Base-by-base conservation (phyloP, 2,113 vertebrate species). In the Laticauda colubrina region DNA sequence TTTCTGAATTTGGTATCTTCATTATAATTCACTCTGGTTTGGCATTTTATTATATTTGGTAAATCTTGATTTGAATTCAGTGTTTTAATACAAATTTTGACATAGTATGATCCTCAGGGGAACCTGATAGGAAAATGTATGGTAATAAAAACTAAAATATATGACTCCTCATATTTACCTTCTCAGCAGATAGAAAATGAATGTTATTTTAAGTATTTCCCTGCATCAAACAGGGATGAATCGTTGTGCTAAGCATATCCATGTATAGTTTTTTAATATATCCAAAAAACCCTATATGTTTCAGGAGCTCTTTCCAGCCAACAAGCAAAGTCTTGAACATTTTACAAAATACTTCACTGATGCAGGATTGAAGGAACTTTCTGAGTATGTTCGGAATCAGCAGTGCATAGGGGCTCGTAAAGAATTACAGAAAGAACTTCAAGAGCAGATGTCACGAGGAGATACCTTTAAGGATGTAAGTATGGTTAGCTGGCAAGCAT, bases 311-410 rank as follows among this genome's bases (percentile, higher is more conserved):
- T 99, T 99, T 96, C 99, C 99, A 95, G 99, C 99, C 97, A 99
- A 99, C 97, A 99, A 99, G 96, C 98, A 99, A 95, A 99, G 98
- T 89, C 98, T 99, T 20, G 99, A 99, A 97, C 98, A 99, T 96
- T 99, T 99, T 97, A 99, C 99, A 23, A 99, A 99, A 97, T 99
- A 99, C 96, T 99, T 99, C 95, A 99, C 99, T 5, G 99, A 99
- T 89, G 99, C 99, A 3, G 99, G 99, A 95, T 97, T 99, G 85
- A 99, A 99, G 97, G 99, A 99, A 96, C 98, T 99, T 86, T 98
- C 99, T 0, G 99, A 99, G 95, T 99, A 99, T 4, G 99, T 99
- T 95, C 98, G 99, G 87, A 99, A 99, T 97, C 99, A 99, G 97
- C 99, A 99, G 95, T 98, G 98, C 95, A 99, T 99, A 51, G 99